Conservation (phyloP, 92 coral and sea anemone species). For the Epizoanthus scotinus region DNA sequence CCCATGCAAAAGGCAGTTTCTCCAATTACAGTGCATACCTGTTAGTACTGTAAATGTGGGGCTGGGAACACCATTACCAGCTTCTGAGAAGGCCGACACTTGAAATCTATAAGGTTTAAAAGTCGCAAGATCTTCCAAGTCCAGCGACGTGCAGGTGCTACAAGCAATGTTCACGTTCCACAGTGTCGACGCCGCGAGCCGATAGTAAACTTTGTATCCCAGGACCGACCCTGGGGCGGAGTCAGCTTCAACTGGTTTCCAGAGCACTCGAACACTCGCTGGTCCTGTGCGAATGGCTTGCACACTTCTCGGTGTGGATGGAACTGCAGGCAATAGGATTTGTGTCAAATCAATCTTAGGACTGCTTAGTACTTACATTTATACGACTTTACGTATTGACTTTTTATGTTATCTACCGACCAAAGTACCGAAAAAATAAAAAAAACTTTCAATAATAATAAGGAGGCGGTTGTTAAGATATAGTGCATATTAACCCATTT, state of each 20-base stretch:
- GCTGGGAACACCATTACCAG: constrained; percentile 1
- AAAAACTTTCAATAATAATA: no score
- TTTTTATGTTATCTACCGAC: no score
- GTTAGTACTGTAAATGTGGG: constrained; percentile 12
- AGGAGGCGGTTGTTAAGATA: no score
- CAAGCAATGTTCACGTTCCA: background rate
- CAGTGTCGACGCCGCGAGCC: background rate
- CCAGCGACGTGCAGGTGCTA: background rate
- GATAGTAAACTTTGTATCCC: constrained; percentile 11
- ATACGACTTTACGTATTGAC: no score
- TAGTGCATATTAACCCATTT: no score
- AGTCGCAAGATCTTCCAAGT: background rate
- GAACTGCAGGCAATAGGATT: no score
- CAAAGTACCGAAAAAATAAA: no score
- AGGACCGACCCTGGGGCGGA: background rate
- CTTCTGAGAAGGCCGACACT: constrained; percentile 20
- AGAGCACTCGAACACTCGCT: constrained; percentile 3
- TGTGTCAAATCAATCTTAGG: no score
- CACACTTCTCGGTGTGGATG: no score
- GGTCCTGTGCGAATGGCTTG: constrained; percentile 14
- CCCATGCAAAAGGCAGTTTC: background rate
- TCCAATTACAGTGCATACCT: background rate
- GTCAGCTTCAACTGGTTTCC: background rate
- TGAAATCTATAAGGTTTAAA: constrained; percentile 18
- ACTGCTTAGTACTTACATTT: no score